These are phyloP conservation scores for Vombatus ursinus DNA, from an alignment of 2,113 vertebrate species.

Conservation along the genomic window DNA sequence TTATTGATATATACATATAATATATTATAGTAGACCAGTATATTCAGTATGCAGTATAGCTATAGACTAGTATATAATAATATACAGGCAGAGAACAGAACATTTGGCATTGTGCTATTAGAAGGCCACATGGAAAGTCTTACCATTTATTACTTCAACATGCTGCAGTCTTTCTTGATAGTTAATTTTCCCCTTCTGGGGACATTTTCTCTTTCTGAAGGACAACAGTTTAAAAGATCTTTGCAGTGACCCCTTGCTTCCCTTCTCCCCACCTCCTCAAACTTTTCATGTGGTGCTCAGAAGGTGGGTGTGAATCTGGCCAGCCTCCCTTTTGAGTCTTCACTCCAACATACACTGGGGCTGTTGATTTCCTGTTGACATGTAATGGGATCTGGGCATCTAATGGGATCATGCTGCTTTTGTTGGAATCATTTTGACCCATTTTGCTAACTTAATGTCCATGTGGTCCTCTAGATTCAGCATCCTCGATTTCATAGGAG, in stretches of 20 bases:
- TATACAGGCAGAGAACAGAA: not conserved
- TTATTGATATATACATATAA: not conserved
- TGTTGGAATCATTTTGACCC: not conserved
- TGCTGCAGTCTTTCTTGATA: too few relatives aligned
- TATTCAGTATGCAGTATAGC: not conserved
- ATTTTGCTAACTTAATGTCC: not conserved
- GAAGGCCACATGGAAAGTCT: not conserved
- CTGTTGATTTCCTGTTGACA: not conserved
- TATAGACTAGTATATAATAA: not conserved
- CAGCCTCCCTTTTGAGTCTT: not conserved
- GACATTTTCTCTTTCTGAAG: not conserved
- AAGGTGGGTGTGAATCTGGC: not conserved
- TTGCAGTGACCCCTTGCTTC: not conserved
- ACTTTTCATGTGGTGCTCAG: not conserved
- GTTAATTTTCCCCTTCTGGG: not conserved
- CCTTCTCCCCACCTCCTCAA: not conserved
- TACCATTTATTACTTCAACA: not conserved
- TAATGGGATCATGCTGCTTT: not conserved
- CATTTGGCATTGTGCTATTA: not conserved
- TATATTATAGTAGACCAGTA: not conserved
- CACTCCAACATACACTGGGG: not conserved
- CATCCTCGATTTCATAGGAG: constrained; percentile 35
- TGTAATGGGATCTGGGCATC: not conserved
- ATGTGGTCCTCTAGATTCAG: not conserved
- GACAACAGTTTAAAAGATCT: not conserved